Percentiles rank a stretch among this genome's conserved stretches.
Evolutionary conservation across 2,888 invertebrate genomes (phyloP).

Genomic region (Liopterus haemorrhoidalis): DNA sequence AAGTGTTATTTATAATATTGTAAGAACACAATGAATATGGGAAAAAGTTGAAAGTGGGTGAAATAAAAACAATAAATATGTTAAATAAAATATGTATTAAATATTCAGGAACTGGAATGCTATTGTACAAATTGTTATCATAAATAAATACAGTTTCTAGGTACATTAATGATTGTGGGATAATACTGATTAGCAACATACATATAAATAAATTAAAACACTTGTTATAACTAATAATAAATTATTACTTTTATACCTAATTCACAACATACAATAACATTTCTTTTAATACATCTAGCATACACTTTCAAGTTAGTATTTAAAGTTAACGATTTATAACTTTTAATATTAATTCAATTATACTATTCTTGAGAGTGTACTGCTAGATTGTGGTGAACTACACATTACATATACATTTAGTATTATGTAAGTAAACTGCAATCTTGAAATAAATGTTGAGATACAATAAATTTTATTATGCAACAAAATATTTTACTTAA

Average conservation of each 20-base stretch:
- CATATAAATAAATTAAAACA: constrained; percentile 9
- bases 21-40: too few relatives aligned
- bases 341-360: too few relatives aligned
- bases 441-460: too few relatives aligned
- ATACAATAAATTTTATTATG: too few relatives aligned
- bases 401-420: too few relatives aligned
- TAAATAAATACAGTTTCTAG: background rate
- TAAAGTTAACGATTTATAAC: too few relatives aligned
- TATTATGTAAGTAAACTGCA: too few relatives aligned
- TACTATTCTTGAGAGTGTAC: too few relatives aligned
- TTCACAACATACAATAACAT: constrained; percentile 6
- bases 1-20: too few relatives aligned
- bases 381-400: too few relatives aligned
- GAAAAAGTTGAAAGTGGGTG: too few relatives aligned
- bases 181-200: constrained; percentile 12
- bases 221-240: constrained; percentile 6
- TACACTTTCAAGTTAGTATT: constrained; percentile 1
- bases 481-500: too few relatives aligned
- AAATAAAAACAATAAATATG: background rate
- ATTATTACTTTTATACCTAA: constrained; percentile 2
- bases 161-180: background rate
- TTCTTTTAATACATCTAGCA: background rate
- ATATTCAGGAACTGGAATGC: constrained; percentile 5
- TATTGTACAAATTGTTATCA: constrained; percentile 2
- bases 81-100: background rate